Conservation (phyloP, 2,113 vertebrate species). For the Muntiacus muntjak region DNA sequence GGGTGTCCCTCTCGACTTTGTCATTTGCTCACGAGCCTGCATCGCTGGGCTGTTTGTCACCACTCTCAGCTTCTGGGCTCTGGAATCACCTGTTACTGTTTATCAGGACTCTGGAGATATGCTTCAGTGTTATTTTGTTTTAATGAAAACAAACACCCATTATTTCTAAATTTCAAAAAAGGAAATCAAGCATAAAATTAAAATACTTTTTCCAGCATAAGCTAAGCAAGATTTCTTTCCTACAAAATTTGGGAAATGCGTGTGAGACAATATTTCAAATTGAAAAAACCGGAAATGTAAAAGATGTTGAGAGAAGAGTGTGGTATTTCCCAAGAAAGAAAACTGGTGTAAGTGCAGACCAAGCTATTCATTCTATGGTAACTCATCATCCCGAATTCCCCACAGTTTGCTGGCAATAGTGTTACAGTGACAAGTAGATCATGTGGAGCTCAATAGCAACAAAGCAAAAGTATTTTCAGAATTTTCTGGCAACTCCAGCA, state of each 20-base stretch:
- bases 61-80: not conserved
- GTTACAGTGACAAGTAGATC: rapidly evolving
- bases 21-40: rapidly evolving
- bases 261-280: not conserved
- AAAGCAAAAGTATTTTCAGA: not conserved
- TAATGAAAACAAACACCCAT: not conserved
- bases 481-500: rapidly evolving
- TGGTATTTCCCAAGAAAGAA: not conserved
- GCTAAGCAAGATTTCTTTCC: not conserved
- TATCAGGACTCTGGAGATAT: not conserved
- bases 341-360: not conserved
- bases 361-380: rapidly evolving
- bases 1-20: not conserved
- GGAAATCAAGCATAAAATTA: not conserved
- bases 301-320: not conserved
- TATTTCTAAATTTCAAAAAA: not conserved
- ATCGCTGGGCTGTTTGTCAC: too few relatives aligned
- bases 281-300: not conserved
- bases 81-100: rapidly evolving
- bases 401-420: rapidly evolving
- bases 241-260: rapidly evolving
- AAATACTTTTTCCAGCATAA: not conserved
- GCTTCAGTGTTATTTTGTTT: not conserved
- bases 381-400: rapidly evolving
- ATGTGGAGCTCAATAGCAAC: not conserved